Conservation (phyloP, 2,888 invertebrate species). For the Anagyrus pseudococci region DNA sequence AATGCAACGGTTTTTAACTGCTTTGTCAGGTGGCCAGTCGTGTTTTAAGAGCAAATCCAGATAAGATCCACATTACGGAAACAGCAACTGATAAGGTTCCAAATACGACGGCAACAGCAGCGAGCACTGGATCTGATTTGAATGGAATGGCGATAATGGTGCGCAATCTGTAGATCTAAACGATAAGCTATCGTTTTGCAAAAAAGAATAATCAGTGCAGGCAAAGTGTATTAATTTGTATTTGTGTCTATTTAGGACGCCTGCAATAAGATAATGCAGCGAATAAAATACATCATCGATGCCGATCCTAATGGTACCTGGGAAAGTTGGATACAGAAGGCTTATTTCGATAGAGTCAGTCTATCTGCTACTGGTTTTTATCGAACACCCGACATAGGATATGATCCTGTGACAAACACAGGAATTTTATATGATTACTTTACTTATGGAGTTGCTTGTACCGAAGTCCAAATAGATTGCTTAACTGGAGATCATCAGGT, state of each 20-base stretch:
- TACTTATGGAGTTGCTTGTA: conserved; percentile 82
- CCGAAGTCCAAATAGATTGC: conserved; percentile 90
- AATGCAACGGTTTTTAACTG: not conserved
- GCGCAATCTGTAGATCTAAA: too few species aligned
- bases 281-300: conserved; percentile 76
- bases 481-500: conserved; percentile 88
- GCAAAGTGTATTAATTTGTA: too few species aligned
- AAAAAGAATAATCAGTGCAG: too few species aligned
- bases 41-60: conserved; percentile 71
- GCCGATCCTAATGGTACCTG: conserved; percentile 78
- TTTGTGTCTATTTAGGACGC: conserved; percentile 75
- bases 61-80: conserved; percentile 79
- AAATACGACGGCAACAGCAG: conserved; percentile 86
- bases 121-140: conserved; percentile 83
- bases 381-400: conserved; percentile 75
- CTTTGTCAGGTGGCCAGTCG: conserved; percentile 73
- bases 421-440: conserved; percentile 81
- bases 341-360: conserved; percentile 77
- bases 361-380: conserved; percentile 84
- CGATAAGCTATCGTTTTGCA: too few species aligned
- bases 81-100: conserved; percentile 88
- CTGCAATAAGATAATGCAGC: conserved; percentile 74
- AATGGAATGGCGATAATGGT: conserved; percentile 86
- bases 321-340: conserved; percentile 80
- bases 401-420: conserved; percentile 71